Base-by-base conservation (phyloP, 2,113 vertebrate species). In the Ancistrus triradiatus region DNA sequence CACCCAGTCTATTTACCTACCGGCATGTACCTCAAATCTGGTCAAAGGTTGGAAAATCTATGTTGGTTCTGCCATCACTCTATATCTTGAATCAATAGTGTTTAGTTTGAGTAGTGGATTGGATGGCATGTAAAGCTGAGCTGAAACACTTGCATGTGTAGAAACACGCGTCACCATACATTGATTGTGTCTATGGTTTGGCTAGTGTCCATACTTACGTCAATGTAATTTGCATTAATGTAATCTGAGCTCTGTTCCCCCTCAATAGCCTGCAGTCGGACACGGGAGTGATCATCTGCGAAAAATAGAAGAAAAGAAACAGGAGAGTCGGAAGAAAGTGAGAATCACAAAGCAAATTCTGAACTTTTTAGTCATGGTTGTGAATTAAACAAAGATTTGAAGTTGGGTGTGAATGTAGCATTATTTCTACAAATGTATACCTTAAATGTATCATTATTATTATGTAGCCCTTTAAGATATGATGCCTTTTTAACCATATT, bases 151-250 rank as follows among this genome's bases (percentile, higher is more conserved):
- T n/a, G n/a, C n/a, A n/a, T n/a, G n/a, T n/a, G n/a, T n/a, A n/a
- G n/a, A n/a, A n/a, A n/a, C n/a, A n/a, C n/a, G n/a, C n/a, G n/a
- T n/a, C n/a, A n/a, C n/a, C n/a, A n/a, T n/a, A n/a, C n/a, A n/a
- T n/a, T n/a, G n/a, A n/a, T n/a, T n/a, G n/a, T n/a, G n/a, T n/a
- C n/a, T n/a, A n/a, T n/a, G n/a, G n/a, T n/a, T n/a, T n/a, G 27
- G 27, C 7, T 31, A 31, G 27, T 31, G 7, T 4, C 27, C 7
- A 7, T 43, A 95, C 95, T 64, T 85, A 98, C 95, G 61, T 98
- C 95, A 1, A 98, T 92, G 3, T 95, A 98, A 85, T 95, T 98
- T 65, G 94, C 95, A 63, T 98, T 98, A 86, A 98, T 97, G 72
- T 98, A 98, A 84, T 98, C 95, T 0, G 94, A 97, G 73, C 87